Percentiles rank a stretch among this genome's conserved stretches.
Conservation (phyloP, 1,140 invertebrate genomes). For the Agrypnia vestita region DNA sequence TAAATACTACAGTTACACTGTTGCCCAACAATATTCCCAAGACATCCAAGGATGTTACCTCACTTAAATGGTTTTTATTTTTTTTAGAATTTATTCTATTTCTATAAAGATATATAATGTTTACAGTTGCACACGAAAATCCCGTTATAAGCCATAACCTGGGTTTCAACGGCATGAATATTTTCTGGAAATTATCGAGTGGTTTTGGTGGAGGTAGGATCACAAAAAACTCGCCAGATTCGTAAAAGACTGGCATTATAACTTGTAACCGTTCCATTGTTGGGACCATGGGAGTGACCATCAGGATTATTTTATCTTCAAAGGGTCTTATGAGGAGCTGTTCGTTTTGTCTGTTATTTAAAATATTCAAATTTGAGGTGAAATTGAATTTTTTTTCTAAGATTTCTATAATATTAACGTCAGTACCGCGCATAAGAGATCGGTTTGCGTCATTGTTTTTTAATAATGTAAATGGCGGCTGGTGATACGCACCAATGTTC, state of each 20-base stretch:
- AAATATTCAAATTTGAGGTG: not conserved
- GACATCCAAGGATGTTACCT: not conserved
- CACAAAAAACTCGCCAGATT: not conserved
- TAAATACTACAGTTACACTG: not conserved
- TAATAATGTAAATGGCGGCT: not conserved
- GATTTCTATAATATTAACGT: not conserved
- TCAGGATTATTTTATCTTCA: conserved; percentile 1
- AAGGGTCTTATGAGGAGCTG: not conserved
- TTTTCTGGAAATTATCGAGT: not conserved
- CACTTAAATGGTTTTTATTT: not conserved
- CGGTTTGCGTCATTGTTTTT: not conserved
- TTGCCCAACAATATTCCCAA: not conserved
- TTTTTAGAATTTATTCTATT: not conserved
- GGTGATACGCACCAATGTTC: not conserved
- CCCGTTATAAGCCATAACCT: not conserved
- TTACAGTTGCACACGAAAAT: not conserved
- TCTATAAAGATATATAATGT: not conserved
- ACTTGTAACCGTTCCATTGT: not conserved
- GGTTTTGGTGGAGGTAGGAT: not conserved
- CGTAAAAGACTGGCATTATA: not conserved
- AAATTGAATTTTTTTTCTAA: not conserved
- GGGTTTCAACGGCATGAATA: not conserved
- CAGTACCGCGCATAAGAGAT: not conserved
- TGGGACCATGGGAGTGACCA: not conserved
- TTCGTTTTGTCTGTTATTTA: not conserved